Evolutionary conservation across 2,888 invertebrate genomes (phyloP).

Genomic region (Muscina levida): DNA sequence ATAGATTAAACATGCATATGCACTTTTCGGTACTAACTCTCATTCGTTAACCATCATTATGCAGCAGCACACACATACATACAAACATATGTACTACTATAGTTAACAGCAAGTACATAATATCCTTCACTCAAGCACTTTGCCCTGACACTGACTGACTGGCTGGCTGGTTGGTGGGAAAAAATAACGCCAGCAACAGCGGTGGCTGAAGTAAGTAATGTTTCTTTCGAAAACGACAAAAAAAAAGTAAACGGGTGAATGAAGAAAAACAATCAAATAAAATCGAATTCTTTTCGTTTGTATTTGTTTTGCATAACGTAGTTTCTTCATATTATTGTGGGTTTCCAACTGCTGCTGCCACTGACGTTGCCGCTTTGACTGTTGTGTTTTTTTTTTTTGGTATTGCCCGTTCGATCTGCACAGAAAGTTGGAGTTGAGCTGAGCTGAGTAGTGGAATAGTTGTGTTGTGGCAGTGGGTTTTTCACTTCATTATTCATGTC

Average conservation of each 20-base stretch:
- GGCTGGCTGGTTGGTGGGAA: not conserved
- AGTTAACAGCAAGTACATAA: not conserved
- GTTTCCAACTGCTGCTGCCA: not conserved
- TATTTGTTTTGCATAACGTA: slow-evolving; percentile 25
- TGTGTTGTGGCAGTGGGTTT: slow-evolving; percentile 33
- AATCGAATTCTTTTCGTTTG: slow-evolving; percentile 32
- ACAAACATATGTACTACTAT: not conserved
- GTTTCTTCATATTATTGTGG: slow-evolving; percentile 26
- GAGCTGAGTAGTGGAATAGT: not conserved
- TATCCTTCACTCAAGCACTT: not conserved
- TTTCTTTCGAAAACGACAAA: too few species aligned
- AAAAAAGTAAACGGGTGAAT: not conserved
- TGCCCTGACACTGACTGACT: too few species aligned
- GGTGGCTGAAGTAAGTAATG: not conserved
- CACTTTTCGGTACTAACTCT: not conserved
- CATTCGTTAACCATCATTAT: not conserved
- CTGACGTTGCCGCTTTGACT: not conserved
- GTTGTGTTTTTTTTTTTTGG: not conserved
- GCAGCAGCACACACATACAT: not conserved
- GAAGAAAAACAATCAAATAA: slow-evolving; percentile 32
- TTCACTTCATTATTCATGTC: slow-evolving; percentile 57
- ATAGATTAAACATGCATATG: not conserved
- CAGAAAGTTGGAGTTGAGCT: not conserved
- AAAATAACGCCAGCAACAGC: not conserved
- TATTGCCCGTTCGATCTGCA: not conserved